Conservation (phyloP, 1,140 invertebrate genomes). For the Camponotus floridanus region DNA sequence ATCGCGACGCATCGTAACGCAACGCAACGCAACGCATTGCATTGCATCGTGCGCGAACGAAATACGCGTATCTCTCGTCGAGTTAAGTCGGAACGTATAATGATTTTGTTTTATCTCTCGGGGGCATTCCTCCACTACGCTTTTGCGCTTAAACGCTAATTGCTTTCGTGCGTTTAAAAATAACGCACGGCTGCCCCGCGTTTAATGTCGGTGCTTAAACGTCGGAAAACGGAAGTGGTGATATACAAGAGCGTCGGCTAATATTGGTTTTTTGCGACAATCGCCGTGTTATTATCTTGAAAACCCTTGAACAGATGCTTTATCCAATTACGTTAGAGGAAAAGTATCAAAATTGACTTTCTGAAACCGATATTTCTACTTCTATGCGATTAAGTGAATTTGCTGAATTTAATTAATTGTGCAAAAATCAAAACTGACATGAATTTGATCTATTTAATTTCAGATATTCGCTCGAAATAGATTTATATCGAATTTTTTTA, state of each 20-base stretch:
- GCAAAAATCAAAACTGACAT: too few relatives aligned
- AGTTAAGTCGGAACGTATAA: constrained; percentile 46
- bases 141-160: constrained; percentile 47
- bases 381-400: too few relatives aligned
- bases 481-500: too few relatives aligned
- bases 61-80: constrained; percentile 28
- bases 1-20: not conserved
- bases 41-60: not conserved
- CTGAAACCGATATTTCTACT: too few relatives aligned
- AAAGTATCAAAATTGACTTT: too few relatives aligned
- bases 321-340: not conserved
- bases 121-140: constrained; percentile 35
- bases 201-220: not conserved
- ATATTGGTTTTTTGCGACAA: not conserved
- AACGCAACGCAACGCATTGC: constrained; percentile 3
- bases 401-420: too few relatives aligned
- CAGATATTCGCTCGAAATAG: too few relatives aligned
- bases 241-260: not conserved
- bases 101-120: constrained; percentile 62
- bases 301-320: not conserved
- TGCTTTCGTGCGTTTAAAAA: constrained; percentile 32
- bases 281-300: not conserved
- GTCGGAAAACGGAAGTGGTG: constrained; percentile 11
- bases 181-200: not conserved
- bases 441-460: too few relatives aligned